Evolutionary conservation across 2,888 invertebrate species (phyloP).

Genomic region (Gandaritis pyraliata): DNA sequence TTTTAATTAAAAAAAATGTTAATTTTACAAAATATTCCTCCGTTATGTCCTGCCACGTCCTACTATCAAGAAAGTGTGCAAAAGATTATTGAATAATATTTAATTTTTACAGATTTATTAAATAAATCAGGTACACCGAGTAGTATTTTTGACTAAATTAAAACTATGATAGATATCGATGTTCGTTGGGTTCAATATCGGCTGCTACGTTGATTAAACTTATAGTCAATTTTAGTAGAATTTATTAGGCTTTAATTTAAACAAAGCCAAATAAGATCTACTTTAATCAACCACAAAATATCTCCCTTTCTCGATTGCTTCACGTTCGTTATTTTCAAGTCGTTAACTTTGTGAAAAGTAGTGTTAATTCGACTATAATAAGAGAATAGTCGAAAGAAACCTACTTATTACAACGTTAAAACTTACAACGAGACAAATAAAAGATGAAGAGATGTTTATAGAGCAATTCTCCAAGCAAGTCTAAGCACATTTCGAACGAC

Average conservation of each 20-base stretch:
- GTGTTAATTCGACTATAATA: slow-evolving; percentile 34
- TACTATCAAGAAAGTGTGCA: no score
- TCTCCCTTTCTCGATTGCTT: neutral
- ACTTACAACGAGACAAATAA: neutral
- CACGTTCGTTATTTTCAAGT: neutral
- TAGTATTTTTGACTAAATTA: no score
- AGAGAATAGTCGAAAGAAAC: slow-evolving; percentile 38
- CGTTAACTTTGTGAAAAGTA: slow-evolving; percentile 37
- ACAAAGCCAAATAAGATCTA: slow-evolving; percentile 56
- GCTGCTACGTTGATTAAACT: neutral
- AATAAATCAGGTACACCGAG: no score
- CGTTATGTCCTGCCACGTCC: no score
- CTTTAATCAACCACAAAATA: slow-evolving; percentile 49
- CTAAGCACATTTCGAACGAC: slow-evolving; percentile 47
- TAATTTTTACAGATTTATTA: no score
- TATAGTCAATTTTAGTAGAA: slow-evolving; percentile 25
- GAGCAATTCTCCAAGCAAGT: slow-evolving; percentile 5
- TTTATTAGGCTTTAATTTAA: slow-evolving; percentile 40
- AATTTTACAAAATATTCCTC: no score
- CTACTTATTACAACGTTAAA: slow-evolving; percentile 43
- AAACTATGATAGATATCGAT: neutral
- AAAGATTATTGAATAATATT: no score
- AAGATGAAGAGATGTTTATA: neutral
- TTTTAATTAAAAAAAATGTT: no score
- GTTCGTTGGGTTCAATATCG: neutral